Base-by-base conservation (phyloP, 2,888 invertebrate genomes). In the Mechanitis mazaeus region DNA sequence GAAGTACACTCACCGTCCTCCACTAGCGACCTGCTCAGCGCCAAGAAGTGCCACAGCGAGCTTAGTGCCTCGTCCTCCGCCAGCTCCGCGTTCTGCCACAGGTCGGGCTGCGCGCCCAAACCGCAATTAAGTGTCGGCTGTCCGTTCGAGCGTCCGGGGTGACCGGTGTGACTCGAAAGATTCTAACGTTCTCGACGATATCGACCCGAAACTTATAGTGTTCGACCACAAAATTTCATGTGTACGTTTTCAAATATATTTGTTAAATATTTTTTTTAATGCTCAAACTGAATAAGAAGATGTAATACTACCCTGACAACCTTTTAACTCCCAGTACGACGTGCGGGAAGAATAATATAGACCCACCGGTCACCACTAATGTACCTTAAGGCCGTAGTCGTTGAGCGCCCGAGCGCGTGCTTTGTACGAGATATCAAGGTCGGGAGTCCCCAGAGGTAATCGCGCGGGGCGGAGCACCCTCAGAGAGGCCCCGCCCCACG, bases 11-110 rank as follows among this genome's bases (percentile, higher is more conserved):
- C 77, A 80, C 93, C 93, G 67, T 94, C 94, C 75, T 94, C 93
- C 45, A 94, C 93, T 66, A 94, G 83, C 67, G 93, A 92, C 70
- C 93, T 91, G 90, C 95, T 93, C 64, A 94, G 90, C 66, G 94
- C 93, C 63, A 97, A 81, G 93, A 96, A 96, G 65, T 94, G 92
- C 98, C 98, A 98, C 20, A 97, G 91, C 64, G 93, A 94, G 71
- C 93, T 93, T 46, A 98, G 82, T 35, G 93, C 91, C 46, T 93
- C 93, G 74, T 95, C 95, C 55, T 95, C 93, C 0, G 95, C 94
- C 61, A 95, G 78, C 70, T 95, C 94, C 0, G 95, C 95, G 83
- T 97, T 97, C 77, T 94, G 94, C 83, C 93, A 93, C 67, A 95
- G 84, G 65, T 95, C 95, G 56, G 93, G 90, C 94, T 95, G 75